These are phyloP conservation scores for Ophion ellenae DNA, from an alignment of 2,888 invertebrate species.

Conservation along the genomic window DNA sequence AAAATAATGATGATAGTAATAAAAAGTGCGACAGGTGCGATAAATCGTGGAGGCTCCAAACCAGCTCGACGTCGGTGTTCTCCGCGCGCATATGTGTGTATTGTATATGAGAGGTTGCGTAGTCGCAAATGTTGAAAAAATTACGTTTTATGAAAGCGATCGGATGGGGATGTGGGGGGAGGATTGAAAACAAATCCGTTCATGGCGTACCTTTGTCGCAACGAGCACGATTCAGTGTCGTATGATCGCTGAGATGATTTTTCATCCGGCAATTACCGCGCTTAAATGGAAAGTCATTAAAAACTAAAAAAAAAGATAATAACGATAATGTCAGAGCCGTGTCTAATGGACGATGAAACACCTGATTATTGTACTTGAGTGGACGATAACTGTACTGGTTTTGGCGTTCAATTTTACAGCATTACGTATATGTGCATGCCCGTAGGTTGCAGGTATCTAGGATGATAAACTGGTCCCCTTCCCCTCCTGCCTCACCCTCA, in stretches of 20 bases:
- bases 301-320: not conserved
- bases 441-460: conserved; percentile 56
- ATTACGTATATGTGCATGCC: conserved; percentile 5
- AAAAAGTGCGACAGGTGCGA: conserved; percentile 46
- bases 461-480: conserved; percentile 65
- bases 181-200: not conserved
- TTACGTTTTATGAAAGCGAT: conserved; percentile 31
- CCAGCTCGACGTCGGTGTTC: conserved; percentile 6
- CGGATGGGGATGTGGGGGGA: not conserved
- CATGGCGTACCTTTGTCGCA: not conserved
- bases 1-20: conserved; percentile 32
- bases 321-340: not conserved
- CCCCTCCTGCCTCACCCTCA: conserved; percentile 39
- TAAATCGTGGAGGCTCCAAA: conserved; percentile 40
- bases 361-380: conserved; percentile 2
- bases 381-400: conserved; percentile 26
- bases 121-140: conserved; percentile 37
- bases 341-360: not conserved
- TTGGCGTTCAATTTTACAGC: not conserved
- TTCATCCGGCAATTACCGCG: not conserved
- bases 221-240: not conserved
- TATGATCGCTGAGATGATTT: conserved; percentile 7
- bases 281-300: not conserved
- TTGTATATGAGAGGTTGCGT: conserved; percentile 14
- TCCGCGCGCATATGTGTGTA: not conserved